Conservation (phyloP, 2,888 invertebrate species). For the Thalpophila matura region DNA sequence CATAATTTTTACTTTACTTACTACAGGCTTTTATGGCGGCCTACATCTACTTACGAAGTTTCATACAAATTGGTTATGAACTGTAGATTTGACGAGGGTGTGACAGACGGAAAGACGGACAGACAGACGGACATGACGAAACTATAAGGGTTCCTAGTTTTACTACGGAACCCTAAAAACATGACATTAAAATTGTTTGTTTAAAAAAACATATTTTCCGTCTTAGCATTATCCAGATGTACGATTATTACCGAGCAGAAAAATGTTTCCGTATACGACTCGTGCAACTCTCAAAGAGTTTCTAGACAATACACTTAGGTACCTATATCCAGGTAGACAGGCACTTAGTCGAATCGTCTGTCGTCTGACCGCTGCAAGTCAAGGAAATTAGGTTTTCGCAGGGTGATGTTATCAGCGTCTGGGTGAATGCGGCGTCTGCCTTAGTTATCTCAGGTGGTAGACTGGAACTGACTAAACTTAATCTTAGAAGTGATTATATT, state of each 20-base stretch:
- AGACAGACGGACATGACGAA: no score
- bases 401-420: conserved; percentile 38
- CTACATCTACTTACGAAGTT: no score
- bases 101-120: no score
- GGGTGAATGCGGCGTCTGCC: conserved; percentile 24
- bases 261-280: not conserved
- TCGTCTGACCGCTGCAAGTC: conserved; percentile 48
- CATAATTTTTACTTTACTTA: no score
- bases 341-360: conserved; percentile 23
- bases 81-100: no score
- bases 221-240: not conserved
- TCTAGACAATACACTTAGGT: not conserved
- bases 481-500: conserved; percentile 1
- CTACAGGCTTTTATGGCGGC: no score
- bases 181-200: no score
- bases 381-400: conserved; percentile 53
- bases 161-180: no score
- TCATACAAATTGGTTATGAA: no score
- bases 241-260: not conserved
- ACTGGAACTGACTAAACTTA: conserved; percentile 23
- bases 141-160: no score
- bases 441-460: conserved; percentile 36
- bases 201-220: not conserved
- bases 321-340: not conserved
- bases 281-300: conserved; percentile 2